A percentile compares a stretch with the other conserved stretches of the same genome.
Evolutionary conservation across 2,888 invertebrate species (phyloP).

Genomic region (Hemistola chrysoprasaria): DNA sequence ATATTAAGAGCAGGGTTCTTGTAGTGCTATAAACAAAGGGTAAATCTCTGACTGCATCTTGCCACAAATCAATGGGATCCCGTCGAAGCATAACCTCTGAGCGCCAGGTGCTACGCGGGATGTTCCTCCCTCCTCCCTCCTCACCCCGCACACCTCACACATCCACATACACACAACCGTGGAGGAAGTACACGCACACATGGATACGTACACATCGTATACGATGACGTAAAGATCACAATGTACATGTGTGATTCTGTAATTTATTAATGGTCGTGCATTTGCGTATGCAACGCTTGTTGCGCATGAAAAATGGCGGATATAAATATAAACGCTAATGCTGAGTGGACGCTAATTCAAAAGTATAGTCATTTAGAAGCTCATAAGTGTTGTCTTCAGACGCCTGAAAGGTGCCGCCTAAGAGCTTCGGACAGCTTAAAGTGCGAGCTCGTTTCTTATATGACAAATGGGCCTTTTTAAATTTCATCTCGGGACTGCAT

Average conservation of each 20-base stretch:
- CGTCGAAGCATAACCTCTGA: conserved; percentile 65
- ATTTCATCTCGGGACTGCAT: conserved; percentile 19
- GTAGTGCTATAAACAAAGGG: conserved; percentile 47
- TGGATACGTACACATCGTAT: conserved; percentile 28
- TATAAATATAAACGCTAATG: conserved; percentile 71
- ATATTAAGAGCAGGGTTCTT: not conserved
- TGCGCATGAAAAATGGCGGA: conserved; percentile 67
- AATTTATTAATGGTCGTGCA: conserved; percentile 74
- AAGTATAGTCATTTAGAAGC: conserved; percentile 55
- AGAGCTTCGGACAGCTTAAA: conserved; percentile 36
- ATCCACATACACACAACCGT: conserved; percentile 42
- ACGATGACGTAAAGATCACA: conserved; percentile 52
- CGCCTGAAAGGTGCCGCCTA: conserved; percentile 44
- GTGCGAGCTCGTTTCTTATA: conserved; percentile 16
- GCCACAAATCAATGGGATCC: conserved; percentile 76
- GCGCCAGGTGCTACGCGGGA: conserved; percentile 81
- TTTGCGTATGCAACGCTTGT: conserved; percentile 68
- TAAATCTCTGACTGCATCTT: conserved; percentile 60
- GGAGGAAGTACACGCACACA: conserved; percentile 56
- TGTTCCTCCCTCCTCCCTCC: conserved; percentile 44
- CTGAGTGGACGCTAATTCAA: conserved; percentile 65
- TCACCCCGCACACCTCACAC: conserved; percentile 41
- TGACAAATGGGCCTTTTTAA: conserved; percentile 25
- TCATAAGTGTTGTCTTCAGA: conserved; percentile 42
- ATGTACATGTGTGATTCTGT: conserved; percentile 64